Evolutionary conservation across 1,140 invertebrate species (phyloP).

Genomic region (Xylocopa sonorina): DNA sequence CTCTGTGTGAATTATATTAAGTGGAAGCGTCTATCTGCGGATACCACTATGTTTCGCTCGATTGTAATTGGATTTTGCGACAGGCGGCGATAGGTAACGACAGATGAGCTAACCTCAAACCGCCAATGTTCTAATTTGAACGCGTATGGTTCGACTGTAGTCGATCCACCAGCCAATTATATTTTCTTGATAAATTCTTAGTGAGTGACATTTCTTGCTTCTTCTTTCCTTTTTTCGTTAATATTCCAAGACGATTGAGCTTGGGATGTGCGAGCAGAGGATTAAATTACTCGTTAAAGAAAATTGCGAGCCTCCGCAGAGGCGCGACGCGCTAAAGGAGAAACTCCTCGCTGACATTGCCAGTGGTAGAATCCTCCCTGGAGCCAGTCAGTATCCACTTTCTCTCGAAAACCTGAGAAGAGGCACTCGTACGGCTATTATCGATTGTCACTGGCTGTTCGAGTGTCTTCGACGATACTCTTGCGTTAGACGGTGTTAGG

Average conservation of each 20-base stretch:
- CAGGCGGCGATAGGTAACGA: conserved; percentile 14
- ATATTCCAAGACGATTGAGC: neutral
- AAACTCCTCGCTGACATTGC: neutral
- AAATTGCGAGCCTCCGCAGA: neutral
- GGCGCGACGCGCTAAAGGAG: neutral
- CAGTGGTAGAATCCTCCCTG: neutral
- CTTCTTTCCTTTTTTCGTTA: neutral
- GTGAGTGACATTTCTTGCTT: neutral
- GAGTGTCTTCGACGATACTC: conserved; percentile 18
- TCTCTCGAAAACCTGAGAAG: conserved; percentile 15
- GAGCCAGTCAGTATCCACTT: conserved; percentile 24
- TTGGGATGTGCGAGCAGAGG: too few relatives aligned
- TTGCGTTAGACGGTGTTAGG: conserved; percentile 6
- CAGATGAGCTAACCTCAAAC: conserved; percentile 16
- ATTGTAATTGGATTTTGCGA: conserved; percentile 34
- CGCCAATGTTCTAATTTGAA: neutral
- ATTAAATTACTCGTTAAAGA: neutral
- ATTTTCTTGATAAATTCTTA: too few relatives aligned
- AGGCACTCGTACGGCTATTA: conserved; percentile 38
- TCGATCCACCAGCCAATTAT: neutral
- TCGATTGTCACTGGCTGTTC: conserved; percentile 32
- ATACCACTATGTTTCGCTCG: conserved; percentile 29
- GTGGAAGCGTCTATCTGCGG: conserved; percentile 37
- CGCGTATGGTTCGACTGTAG: neutral
- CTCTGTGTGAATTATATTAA: conserved; percentile 36